Evolutionary conservation across 2,888 invertebrate genomes (phyloP).

Genomic region (Epirrhoe tristata): DNA sequence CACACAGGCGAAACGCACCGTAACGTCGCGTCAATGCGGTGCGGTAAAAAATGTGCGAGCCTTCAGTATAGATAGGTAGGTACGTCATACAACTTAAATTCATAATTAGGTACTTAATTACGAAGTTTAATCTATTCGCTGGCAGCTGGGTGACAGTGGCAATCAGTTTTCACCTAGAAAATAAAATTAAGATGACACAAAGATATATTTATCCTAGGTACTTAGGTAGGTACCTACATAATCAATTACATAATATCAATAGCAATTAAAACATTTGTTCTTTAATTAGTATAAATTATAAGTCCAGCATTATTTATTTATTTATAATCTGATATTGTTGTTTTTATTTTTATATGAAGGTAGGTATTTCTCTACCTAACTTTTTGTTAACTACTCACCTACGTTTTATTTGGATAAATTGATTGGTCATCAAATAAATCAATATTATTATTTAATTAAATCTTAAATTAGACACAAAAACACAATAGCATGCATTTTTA

Average conservation of each 20-base stretch:
- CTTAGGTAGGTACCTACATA: too few species aligned
- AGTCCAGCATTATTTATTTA: too few species aligned
- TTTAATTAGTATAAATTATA: too few species aligned
- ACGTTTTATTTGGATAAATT: too few species aligned
- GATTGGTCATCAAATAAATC: too few species aligned
- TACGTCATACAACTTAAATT: constrained; percentile 33
- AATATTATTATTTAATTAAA: too few species aligned
- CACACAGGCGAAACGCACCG: constrained; percentile 17
- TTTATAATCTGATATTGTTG: too few species aligned
- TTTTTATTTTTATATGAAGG: too few species aligned
- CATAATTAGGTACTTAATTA: constrained; percentile 42
- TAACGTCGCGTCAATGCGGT: constrained; percentile 1
- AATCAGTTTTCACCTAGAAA: constrained; percentile 82
- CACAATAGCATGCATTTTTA: constrained; percentile 8
- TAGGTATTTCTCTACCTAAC: too few species aligned
- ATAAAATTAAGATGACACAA: constrained; percentile 35
- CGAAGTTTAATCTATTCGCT: constrained; percentile 48
- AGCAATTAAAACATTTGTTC: too few species aligned
- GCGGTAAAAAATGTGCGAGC: constrained; percentile 8
- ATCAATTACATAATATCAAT: too few species aligned
- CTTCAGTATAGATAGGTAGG: constrained; percentile 40
- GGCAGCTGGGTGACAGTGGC: constrained; percentile 61
- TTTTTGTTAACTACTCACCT: too few species aligned
- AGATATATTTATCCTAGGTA: neutral
- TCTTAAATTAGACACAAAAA: constrained; percentile 6